These are phyloP conservation scores for Salminus brasiliensis DNA, from an alignment of 2,113 vertebrate species.

Conservation along the genomic window DNA sequence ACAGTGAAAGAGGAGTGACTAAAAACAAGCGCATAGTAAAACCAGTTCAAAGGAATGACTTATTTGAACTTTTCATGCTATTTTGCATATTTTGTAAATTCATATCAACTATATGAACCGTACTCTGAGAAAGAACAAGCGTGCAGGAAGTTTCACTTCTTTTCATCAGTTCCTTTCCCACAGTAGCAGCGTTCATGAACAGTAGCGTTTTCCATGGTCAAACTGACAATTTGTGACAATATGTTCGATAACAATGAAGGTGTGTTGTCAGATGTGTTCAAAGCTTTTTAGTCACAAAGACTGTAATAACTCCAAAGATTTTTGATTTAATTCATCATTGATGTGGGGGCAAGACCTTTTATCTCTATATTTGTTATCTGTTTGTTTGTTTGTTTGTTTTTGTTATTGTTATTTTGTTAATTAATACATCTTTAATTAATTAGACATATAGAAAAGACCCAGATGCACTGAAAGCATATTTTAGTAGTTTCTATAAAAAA, in stretches of 20 bases:
- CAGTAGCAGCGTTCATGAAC: constrained; percentile 1
- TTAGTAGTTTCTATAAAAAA: too few species aligned
- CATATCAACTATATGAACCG: constrained; percentile 1
- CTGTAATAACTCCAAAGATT: too few species aligned
- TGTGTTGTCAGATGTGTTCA: not conserved
- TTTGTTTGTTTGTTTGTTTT: too few species aligned
- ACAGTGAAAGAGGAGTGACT: constrained; percentile 30
- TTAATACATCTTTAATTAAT: too few species aligned
- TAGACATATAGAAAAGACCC: too few species aligned
- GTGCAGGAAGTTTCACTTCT: constrained; percentile 26
- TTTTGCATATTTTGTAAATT: constrained; percentile 31
- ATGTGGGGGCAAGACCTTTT: too few species aligned
- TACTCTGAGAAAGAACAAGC: constrained; percentile 6
- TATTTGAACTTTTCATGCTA: constrained; percentile 26
- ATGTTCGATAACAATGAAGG: not conserved
- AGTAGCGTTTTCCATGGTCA: constrained; percentile 17
- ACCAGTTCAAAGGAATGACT: constrained; percentile 43
- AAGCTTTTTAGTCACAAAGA: too few species aligned
- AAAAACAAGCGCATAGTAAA: constrained; percentile 30
- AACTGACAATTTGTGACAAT: not conserved
- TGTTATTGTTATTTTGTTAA: too few species aligned
- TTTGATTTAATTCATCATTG: too few species aligned
- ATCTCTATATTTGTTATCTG: too few species aligned
- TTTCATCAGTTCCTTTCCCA: constrained; percentile 31
- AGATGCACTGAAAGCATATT: too few species aligned